phyloP scores from a whole-genome alignment of 2,888 invertebrate species.

The Lasioglossum marginatum region DNA sequence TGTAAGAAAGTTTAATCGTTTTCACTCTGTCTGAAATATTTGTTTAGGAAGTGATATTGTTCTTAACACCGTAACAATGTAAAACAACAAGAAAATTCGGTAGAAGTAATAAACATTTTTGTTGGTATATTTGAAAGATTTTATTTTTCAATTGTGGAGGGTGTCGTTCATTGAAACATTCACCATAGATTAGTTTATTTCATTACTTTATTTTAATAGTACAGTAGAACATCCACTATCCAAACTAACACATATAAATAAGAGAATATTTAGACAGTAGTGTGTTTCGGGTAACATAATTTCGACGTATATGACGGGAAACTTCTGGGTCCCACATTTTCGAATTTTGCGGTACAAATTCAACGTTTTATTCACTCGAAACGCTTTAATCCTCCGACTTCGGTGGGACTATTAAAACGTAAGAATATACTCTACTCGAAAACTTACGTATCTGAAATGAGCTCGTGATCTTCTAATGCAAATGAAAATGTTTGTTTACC shows the following conservation, averaged over 20 bases:
- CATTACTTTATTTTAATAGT: constrained; percentile 16
- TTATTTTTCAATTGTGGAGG: not conserved
- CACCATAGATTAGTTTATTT: not conserved
- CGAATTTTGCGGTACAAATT: not conserved
- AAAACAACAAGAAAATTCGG: not conserved
- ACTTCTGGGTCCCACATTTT: not conserved
- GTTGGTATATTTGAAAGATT: not conserved
- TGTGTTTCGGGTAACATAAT: constrained; percentile 6
- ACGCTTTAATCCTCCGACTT: not conserved
- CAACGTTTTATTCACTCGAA: not conserved
- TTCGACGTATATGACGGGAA: not conserved
- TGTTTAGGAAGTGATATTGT: not conserved
- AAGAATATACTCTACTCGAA: not conserved
- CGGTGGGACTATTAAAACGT: not conserved
- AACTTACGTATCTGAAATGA: not conserved
- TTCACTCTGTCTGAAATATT: not conserved
- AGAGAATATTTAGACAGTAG: constrained; percentile 11
- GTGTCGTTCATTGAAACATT: not conserved
- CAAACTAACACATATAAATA: constrained; percentile 17
- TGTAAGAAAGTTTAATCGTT: not conserved
- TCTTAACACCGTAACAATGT: not conserved
- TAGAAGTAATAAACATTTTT: not conserved
- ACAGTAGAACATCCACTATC: constrained; percentile 15
- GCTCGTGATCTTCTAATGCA: not conserved
- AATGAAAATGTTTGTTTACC: not conserved